Evolutionary conservation across 2,797 vertebrate species (phyloP).

Genomic region (Sebastiscus tertius): DNA sequence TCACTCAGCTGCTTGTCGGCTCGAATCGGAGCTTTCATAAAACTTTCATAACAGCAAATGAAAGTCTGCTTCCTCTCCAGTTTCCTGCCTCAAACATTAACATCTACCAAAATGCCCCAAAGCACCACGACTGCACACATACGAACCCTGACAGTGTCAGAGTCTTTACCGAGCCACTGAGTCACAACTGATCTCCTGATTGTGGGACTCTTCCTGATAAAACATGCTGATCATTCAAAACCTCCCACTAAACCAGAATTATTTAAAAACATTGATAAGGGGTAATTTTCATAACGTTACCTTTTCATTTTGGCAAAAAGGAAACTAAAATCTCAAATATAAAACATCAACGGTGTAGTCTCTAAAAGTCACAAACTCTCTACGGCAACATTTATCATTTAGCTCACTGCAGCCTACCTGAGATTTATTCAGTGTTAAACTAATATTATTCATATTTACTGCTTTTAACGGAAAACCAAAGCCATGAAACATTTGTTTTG

Average conservation of each 20-base stretch:
- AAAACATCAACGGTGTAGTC: not conserved
- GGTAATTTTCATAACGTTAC: not conserved
- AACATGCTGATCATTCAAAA: not conserved
- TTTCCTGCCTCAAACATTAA: conserved; percentile 18
- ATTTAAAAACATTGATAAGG: not conserved
- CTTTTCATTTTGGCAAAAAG: not conserved
- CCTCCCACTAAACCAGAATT: not conserved
- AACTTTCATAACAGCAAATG: conserved; percentile 24
- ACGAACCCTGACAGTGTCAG: not conserved
- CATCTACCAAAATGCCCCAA: not conserved
- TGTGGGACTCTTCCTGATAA: not conserved
- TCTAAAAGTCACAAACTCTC: too few species aligned
- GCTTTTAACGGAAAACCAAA: too few species aligned
- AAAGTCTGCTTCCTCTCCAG: not conserved
- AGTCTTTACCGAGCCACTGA: not conserved
- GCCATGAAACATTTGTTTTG: too few species aligned
- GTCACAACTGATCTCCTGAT: not conserved
- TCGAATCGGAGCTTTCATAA: conserved; percentile 20
- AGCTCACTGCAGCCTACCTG: too few species aligned
- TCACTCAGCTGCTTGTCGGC: conserved; percentile 25
- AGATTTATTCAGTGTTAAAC: too few species aligned
- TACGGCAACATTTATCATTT: too few species aligned
- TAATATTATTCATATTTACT: too few species aligned
- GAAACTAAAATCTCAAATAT: not conserved
- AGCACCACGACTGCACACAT: not conserved